Base-by-base conservation (phyloP, 2,797 vertebrate species). In the Acomys russatus region DNA sequence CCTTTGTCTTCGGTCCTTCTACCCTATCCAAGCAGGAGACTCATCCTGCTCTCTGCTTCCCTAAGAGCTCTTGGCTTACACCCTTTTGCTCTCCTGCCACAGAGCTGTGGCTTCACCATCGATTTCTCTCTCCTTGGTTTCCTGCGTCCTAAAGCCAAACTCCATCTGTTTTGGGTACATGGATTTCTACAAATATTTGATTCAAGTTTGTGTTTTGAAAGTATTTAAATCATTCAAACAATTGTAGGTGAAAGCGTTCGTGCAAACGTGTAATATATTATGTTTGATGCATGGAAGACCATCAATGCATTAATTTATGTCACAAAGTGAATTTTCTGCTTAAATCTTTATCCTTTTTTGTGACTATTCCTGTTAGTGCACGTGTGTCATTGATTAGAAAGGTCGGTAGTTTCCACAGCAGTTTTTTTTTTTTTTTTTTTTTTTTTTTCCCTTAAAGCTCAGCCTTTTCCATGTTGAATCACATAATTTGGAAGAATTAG, bases 121-220 rank as follows among this genome's bases (percentile, higher is more conserved):
- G 63, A 74, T 51, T 3, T 20, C 1, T 25, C 38, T 64, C 18
- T 79, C 73, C 6, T 80, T 25, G 73, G 28, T 54, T 44, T 79
- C 63, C 10, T n/a, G 30, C 6, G 77, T n/a, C 64, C 18, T 9
- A 91, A 83, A 78, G 33, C 76, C 77, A 94, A 84, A 93, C 51
- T 59, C 38, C 8, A 70, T 35, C 18, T 28, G 64, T 18, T 38
- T 7, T 84, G 44, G 38, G 54, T 12, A 68, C 0, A 3, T 10
- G 76, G 25, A 90, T 80, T 94, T 94, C 54, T 93, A 77, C n/a
- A 84, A 79, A 94, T 68, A 20, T 49, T 82, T 80, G n/a, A 66
- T 80, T 95, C 63, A 83, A 91, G 70, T 74, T 54, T 87, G 44
- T 85, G 9, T 92, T 92, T 92, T 85, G 77, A 92, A 80, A 74